Evolutionary conservation across 1,140 invertebrate species (phyloP).

Genomic region (Platyscapa corneri): DNA sequence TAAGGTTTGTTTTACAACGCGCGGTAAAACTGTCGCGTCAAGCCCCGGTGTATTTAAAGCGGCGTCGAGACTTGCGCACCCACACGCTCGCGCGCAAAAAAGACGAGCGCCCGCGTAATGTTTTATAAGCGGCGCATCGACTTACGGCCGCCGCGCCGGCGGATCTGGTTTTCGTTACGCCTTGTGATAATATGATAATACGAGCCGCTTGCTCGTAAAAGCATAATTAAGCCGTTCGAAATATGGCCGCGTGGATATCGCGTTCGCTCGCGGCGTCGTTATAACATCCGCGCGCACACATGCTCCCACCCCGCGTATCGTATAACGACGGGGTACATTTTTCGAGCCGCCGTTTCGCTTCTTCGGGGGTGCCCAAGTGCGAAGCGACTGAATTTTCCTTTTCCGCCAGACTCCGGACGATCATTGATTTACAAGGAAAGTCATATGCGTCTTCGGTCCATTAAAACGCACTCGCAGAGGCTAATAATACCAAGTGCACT

Average conservation of each 20-base stretch:
- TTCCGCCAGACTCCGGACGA: no score
- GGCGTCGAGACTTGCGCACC: conserved; percentile 47
- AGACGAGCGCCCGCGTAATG: not conserved
- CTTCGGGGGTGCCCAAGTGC: no score
- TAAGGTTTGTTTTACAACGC: conserved; percentile 73
- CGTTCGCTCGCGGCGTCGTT: not conserved
- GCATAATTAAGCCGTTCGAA: conserved; percentile 52
- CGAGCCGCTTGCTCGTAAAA: conserved; percentile 35
- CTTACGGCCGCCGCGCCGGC: not conserved
- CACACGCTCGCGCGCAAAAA: not conserved
- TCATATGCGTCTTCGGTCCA: no score
- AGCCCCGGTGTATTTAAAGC: conserved; percentile 63
- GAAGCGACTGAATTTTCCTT: no score
- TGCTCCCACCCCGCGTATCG: no score
- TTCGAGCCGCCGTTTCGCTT: not conserved
- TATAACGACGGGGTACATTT: not conserved
- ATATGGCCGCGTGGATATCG: conserved; percentile 46
- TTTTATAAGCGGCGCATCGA: conserved; percentile 31
- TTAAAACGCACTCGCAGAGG: not conserved
- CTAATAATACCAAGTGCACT: not conserved
- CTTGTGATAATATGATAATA: conserved; percentile 47
- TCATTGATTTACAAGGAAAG: no score
- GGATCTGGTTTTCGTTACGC: conserved; percentile 11
- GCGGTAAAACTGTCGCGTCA: conserved; percentile 72
- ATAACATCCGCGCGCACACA: no score